A percentile compares a stretch with the other conserved stretches of the same genome.
Evolutionary conservation across 92 coral and sea anemone species (phyloP).

Genomic region (Epizoanthus stellaris): DNA sequence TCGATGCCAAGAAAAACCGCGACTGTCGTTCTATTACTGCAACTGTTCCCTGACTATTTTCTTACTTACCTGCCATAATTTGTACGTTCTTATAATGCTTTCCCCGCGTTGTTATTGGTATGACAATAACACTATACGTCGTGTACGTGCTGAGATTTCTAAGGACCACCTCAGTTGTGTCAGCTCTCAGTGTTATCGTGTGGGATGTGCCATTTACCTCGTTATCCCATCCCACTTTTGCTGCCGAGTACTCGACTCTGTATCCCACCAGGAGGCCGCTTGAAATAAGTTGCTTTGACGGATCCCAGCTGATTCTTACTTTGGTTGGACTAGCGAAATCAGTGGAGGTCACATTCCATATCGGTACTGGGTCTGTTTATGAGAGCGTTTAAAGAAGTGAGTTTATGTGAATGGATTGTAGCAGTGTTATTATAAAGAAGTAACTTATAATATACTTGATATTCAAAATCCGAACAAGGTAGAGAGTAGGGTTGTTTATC

Average conservation of each 20-base stretch:
- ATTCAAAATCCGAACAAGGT: too few species aligned
- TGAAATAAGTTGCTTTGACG: conserved; percentile 2
- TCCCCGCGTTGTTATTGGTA: conserved; percentile 45
- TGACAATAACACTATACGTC: conserved; percentile 51
- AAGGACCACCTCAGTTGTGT: conserved; percentile 38
- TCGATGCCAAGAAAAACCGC: too few species aligned
- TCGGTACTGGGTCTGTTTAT: neutral
- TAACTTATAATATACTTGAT: too few species aligned
- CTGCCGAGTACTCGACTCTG: conserved; percentile 55
- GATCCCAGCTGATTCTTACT: neutral
- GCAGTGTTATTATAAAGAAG: too few species aligned
- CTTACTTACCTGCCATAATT: conserved; percentile 41
- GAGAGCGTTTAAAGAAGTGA: too few species aligned
- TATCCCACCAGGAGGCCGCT: conserved; percentile 53
- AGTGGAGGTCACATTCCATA: neutral
- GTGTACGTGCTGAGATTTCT: conserved; percentile 54
- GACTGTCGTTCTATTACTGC: too few species aligned
- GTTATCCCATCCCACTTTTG: conserved; percentile 22
- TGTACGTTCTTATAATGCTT: conserved; percentile 41
- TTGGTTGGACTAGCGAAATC: neutral
- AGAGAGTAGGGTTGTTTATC: too few species aligned
- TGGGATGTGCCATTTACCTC: conserved; percentile 36
- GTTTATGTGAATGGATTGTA: too few species aligned
- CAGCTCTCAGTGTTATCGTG: conserved; percentile 55
- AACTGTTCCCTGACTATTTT: neutral